Evolutionary conservation across 2,888 invertebrate species (phyloP).

Genomic region (Amphipyra berbera): DNA sequence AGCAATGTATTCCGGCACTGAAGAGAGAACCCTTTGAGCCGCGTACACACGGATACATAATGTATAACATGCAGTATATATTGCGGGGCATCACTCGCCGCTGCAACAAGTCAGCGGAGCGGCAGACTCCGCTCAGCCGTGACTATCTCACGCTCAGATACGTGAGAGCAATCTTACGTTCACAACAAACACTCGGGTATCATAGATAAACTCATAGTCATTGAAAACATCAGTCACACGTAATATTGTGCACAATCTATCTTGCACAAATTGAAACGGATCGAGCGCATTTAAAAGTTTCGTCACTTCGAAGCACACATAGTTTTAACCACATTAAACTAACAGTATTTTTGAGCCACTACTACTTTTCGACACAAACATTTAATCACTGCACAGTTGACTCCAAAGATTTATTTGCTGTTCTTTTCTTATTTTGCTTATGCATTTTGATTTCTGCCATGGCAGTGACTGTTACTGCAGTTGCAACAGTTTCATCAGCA

Average conservation of each 20-base stretch:
- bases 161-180: conserved; percentile 32
- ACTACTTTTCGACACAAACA: too few relatives aligned
- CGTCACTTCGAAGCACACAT: not conserved
- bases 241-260: not conserved
- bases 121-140: conserved; percentile 34
- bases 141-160: conserved; percentile 32
- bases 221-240: conserved; percentile 17
- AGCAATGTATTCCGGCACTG: conserved; percentile 40
- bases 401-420: too few relatives aligned
- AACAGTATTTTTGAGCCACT: too few relatives aligned
- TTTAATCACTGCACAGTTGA: too few relatives aligned
- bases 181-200: conserved; percentile 33
- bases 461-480: too few relatives aligned
- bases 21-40: conserved; percentile 31
- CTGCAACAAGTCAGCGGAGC: conserved; percentile 38
- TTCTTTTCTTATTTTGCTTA: too few relatives aligned
- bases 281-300: conserved; percentile 12
- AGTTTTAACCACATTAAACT: too few relatives aligned
- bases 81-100: conserved; percentile 7
- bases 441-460: too few relatives aligned
- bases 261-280: not conserved
- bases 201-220: conserved; percentile 11
- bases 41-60: conserved; percentile 25
- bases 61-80: conserved; percentile 23
- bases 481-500: too few relatives aligned